A percentile compares a stretch with the other conserved stretches of the same genome.
Conservation (phyloP, 2,888 invertebrate species). For the Auanema sp. region DNA sequence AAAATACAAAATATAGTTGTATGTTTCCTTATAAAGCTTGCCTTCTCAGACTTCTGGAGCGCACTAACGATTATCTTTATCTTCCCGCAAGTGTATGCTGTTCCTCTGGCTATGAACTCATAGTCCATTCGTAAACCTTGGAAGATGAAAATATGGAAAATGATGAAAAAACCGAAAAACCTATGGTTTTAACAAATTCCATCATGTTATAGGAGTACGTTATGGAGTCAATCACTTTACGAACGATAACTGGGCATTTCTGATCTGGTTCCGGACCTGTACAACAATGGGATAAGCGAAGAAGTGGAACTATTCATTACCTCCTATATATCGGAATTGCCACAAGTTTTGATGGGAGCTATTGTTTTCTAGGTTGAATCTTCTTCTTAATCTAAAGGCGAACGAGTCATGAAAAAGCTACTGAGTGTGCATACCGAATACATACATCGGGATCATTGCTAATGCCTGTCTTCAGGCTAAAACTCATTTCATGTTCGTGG, state of each 20-base stretch:
- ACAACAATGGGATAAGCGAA: slow-evolving; percentile 2
- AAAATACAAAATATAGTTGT: background rate
- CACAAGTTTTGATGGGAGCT: slow-evolving; percentile 30
- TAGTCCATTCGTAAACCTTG: slow-evolving; percentile 48
- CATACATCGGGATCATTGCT: slow-evolving; percentile 36
- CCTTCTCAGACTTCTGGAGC: slow-evolving; percentile 27
- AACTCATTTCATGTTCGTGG: slow-evolving; percentile 48
- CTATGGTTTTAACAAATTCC: slow-evolving; percentile 46
- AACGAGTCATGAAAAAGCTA: background rate
- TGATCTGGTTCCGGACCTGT: slow-evolving; percentile 45
- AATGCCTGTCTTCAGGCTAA: slow-evolving; percentile 31
- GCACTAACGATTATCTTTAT: slow-evolving; percentile 33
- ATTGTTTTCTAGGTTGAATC: slow-evolving; percentile 33
- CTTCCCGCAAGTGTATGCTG: slow-evolving; percentile 39
- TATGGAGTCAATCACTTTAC: slow-evolving; percentile 46
- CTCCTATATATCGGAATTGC: slow-evolving; percentile 42
- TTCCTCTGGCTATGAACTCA: slow-evolving; percentile 45
- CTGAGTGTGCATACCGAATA: slow-evolving; percentile 28
- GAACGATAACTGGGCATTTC: slow-evolving; percentile 44
- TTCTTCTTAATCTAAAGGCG: slow-evolving; percentile 34
- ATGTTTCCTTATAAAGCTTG: background rate
- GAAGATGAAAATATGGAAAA: slow-evolving; percentile 7
- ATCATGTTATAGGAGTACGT: slow-evolving; percentile 44
- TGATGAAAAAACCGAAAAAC: slow-evolving; percentile 20
- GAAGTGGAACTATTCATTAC: slow-evolving; percentile 11